Conservation (phyloP, 64 coral and sea anemone species). For the Stichodactyla mertensii region DNA sequence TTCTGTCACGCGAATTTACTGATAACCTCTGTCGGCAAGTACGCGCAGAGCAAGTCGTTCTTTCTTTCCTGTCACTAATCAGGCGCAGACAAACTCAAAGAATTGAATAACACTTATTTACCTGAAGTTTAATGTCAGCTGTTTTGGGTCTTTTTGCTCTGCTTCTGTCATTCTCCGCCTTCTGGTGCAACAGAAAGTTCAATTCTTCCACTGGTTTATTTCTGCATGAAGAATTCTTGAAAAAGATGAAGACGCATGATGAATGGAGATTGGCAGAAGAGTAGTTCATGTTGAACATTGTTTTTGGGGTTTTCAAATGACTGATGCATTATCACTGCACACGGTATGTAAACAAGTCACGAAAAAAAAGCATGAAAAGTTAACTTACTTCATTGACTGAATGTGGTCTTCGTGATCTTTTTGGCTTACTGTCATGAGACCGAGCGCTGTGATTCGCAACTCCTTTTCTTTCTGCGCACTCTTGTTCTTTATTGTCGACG, state of each 20-base stretch:
- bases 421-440: background rate
- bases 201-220: background rate
- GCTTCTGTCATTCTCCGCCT: background rate
- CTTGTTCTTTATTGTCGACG: background rate
- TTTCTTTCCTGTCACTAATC: too few relatives aligned
- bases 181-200: too few relatives aligned
- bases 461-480: background rate
- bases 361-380: background rate
- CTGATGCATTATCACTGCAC: too few relatives aligned
- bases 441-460: too few relatives aligned
- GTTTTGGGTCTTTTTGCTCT: constrained; percentile 10
- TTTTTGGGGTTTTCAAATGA: too few relatives aligned
- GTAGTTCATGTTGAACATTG: too few relatives aligned
- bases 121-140: constrained; percentile 5
- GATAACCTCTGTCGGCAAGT: too few relatives aligned
- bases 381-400: background rate
- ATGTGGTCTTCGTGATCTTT: background rate
- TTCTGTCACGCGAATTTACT: too few relatives aligned
- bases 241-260: background rate
- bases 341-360: too few relatives aligned
- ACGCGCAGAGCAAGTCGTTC: too few relatives aligned
- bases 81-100: too few relatives aligned
- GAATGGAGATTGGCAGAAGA: background rate
- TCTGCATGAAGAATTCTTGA: background rate
- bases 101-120: background rate